Evolutionary conservation across 2,888 invertebrate species (phyloP), one percentile per base, ranked within the genome.

Genomic region (Itoplectis maculator): DNA sequence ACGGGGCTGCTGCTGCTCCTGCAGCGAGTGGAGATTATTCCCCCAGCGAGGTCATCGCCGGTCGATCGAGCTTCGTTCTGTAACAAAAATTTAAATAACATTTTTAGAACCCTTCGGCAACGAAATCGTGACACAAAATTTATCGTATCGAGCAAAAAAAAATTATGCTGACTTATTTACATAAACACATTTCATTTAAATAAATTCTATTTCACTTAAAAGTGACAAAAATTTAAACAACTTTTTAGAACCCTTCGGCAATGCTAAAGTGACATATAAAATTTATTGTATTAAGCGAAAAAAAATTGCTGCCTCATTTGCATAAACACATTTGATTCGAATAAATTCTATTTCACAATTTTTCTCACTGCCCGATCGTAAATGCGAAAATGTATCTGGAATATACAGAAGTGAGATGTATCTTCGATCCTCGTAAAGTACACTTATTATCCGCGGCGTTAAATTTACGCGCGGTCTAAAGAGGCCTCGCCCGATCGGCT

Each of bases 41-140:
- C 45, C 59, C 15, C n/a, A 6, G 13, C 56, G 75, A 70, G 72
- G 59, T 81, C 72, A 13, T 15, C 29, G 15, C 65, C 68, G 35
- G 45, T 13, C 73, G 18, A 51, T 49, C 51, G 15, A 13, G 18
- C 68, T 51, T 11, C 61, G 0, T 29, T 13, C 77, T 77, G 77
- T 13, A 81, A 77, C 77, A 81, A 18, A 66, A 40, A 76, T 65
- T 37, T 7, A 73, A 63, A 69, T 37, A 47, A 66, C 29, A 47
- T 45, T 65, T 45, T 51, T 20, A 2, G 13, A 23, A 23, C 11
- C 54, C 8, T 4, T 54, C 11, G 9, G 20, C 7, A 7, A 15
- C 18, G 15, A 0, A 49, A 49, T 29, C 29, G 29, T 5, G 29
- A 49, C 4, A 6, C 1, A 18, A 18, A 6, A 49, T 49, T 15